Evolutionary conservation across 92 coral and sea anemone genomes (phyloP).

Genomic region (Heliopora coerulea): DNA sequence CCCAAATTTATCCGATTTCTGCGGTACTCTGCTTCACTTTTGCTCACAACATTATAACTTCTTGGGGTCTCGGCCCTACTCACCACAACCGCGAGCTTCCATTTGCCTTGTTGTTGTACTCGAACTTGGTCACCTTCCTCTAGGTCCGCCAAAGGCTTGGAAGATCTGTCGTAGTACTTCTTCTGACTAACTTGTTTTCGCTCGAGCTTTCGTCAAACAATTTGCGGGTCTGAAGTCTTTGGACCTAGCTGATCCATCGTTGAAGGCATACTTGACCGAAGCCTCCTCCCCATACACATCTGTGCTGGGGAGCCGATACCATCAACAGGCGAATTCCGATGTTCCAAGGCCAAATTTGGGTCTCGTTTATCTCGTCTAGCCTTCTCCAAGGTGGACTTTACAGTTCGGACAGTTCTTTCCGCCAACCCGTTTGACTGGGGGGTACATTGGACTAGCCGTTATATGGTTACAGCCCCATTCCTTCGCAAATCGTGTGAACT

Average conservation of each 20-base stretch:
- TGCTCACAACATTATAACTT: constrained; percentile 24
- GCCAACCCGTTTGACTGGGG: constrained; percentile 11
- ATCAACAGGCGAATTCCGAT: constrained; percentile 11
- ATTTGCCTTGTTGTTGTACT: constrained; percentile 40
- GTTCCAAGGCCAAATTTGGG: constrained; percentile 4
- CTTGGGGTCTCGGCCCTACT: constrained; percentile 25
- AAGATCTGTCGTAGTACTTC: constrained; percentile 17
- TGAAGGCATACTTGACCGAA: constrained; percentile 38
- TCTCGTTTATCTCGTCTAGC: not conserved
- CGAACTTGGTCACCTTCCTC: constrained; percentile 19
- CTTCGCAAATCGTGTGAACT: constrained; percentile 34
- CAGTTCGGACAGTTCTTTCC: constrained; percentile 16
- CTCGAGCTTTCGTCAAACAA: constrained; percentile 10
- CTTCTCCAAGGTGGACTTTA: not conserved
- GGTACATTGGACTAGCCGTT: constrained; percentile 35
- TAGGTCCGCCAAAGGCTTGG: constrained; percentile 25
- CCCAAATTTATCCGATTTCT: constrained; percentile 33
- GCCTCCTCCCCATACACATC: constrained; percentile 40
- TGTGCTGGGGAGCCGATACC: constrained; percentile 50
- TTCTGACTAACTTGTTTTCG: constrained; percentile 25
- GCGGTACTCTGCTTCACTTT: constrained; percentile 25
- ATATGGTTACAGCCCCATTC: constrained; percentile 35
- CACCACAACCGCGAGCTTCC: constrained; percentile 40
- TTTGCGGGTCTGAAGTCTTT: constrained; percentile 3
- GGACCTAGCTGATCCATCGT: constrained; percentile 22